phyloP scores from a whole-genome alignment of 2,888 invertebrate species.

The Autographa gamma region DNA sequence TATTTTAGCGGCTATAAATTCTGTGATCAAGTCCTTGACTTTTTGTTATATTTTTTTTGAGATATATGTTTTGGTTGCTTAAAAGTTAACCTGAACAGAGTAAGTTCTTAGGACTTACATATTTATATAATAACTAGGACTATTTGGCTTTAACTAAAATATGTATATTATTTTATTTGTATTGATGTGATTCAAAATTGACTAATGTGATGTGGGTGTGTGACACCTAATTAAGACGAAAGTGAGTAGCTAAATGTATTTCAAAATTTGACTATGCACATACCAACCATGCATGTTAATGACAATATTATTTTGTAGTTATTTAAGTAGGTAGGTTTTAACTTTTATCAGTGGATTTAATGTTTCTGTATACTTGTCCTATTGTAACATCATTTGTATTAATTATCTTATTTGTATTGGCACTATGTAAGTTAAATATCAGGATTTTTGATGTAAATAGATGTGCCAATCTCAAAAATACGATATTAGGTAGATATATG shows the following conservation, averaged over 20 bases:
- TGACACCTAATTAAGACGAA: neutral
- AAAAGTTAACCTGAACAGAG: neutral
- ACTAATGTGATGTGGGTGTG: neutral
- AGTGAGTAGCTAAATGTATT: neutral
- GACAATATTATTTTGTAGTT: neutral
- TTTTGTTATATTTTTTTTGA: neutral
- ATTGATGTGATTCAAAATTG: too few species aligned
- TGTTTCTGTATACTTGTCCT: neutral
- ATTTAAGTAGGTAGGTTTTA: neutral
- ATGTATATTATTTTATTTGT: too few species aligned
- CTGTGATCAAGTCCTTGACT: neutral
- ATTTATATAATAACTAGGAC: neutral
- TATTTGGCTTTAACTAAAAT: neutral
- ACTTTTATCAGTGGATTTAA: neutral
- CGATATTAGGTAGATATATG: neutral
- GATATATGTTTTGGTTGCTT: neutral
- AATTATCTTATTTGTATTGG: neutral
- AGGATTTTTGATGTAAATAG: neutral
- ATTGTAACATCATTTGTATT: neutral
- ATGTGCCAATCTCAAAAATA: neutral
- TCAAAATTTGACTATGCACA: neutral
- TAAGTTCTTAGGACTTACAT: neutral
- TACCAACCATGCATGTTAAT: neutral
- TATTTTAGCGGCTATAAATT: neutral
- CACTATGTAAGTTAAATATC: neutral